Base-by-base conservation (phyloP, 2,888 invertebrate genomes). In the Pollenia amentaria region DNA sequence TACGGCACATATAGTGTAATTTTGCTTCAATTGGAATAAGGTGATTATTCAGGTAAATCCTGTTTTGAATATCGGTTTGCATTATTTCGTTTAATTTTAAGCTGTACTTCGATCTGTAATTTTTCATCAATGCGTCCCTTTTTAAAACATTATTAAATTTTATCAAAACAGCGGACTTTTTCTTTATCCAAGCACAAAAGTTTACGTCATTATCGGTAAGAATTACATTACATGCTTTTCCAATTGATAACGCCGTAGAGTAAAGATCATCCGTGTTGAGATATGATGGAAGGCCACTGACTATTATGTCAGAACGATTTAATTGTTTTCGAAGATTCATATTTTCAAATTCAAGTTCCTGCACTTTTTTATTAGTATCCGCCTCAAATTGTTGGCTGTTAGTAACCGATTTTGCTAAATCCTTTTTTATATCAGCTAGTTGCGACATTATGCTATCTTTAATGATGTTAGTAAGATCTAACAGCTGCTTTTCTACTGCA, bases 111-210 rank as follows among this genome's bases (percentile, higher is more conserved):
- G 40, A n/a, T 62, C 16, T 40, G 10, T 62, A 62, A 62, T 62
- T 62, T 42, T 8, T 62, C 16, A 62, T 62, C 16, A 62, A 16
- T 3, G 18, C 4, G 18, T 64, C 64, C 11, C 64, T 42, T 44
- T 64, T 65, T 12, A 44, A 44, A 6, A 46, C 12, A 65, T 65
- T 65, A 18, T 46, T 65, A 11, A 65, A 65, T 11, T 65, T 46
- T 3, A 65, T 65, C 10, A 65, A 46, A 3, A 46, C 65, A 4
- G 44, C 65, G 18, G 65, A 65, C 21, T 65, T 65, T 6, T 21
- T 16, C 8, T 14, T 44, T 44, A 65, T 44, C 65, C 65, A 65
- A 18, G 65, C 40, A 42, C 62, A 62, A 51, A 70, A 70, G 42
- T 42, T 64, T 16, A 64, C 44, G 9, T 64, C 64, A 40, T 16